Conservation (phyloP, 2,888 invertebrate species). For the Lysandra bellargus region DNA sequence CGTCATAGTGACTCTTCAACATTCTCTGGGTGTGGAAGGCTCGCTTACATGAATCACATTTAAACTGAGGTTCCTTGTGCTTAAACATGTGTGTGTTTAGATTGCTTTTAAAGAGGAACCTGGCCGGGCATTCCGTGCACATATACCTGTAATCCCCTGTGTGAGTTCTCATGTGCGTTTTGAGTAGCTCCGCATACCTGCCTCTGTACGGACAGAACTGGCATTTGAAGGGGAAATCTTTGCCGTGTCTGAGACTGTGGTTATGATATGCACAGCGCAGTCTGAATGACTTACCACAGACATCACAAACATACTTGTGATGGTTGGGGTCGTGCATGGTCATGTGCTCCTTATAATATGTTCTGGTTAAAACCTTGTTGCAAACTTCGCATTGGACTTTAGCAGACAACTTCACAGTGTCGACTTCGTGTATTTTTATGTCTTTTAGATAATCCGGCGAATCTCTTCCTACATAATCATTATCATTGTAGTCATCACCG, state of each 20-base stretch:
- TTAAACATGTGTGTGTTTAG: constrained; percentile 52
- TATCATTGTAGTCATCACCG: constrained; percentile 35
- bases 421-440: not conserved
- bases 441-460: constrained; percentile 5
- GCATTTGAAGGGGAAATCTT: constrained; percentile 50
- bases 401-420: constrained; percentile 36
- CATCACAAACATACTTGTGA: constrained; percentile 50
- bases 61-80: constrained; percentile 53
- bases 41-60: constrained; percentile 54
- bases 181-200: constrained; percentile 48
- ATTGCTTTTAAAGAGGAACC: constrained; percentile 55
- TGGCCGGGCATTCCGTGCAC: constrained; percentile 54
- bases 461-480: constrained; percentile 39
- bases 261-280: constrained; percentile 52
- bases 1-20: constrained; percentile 52
- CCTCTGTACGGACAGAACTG: constrained; percentile 52
- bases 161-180: constrained; percentile 51
- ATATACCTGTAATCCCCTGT: constrained; percentile 53
- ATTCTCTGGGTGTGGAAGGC: constrained; percentile 53
- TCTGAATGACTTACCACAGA: constrained; percentile 52
- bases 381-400: constrained; percentile 51
- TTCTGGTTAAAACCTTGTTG: constrained; percentile 48
- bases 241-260: constrained; percentile 50
- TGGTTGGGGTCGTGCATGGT: constrained; percentile 53
- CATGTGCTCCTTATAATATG: constrained; percentile 50